Percentiles rank a stretch among this genome's conserved stretches.
These are phyloP conservation scores for Poeciliopsis gracilis DNA, from an alignment of 2,797 vertebrate species.

Conservation along the genomic window DNA sequence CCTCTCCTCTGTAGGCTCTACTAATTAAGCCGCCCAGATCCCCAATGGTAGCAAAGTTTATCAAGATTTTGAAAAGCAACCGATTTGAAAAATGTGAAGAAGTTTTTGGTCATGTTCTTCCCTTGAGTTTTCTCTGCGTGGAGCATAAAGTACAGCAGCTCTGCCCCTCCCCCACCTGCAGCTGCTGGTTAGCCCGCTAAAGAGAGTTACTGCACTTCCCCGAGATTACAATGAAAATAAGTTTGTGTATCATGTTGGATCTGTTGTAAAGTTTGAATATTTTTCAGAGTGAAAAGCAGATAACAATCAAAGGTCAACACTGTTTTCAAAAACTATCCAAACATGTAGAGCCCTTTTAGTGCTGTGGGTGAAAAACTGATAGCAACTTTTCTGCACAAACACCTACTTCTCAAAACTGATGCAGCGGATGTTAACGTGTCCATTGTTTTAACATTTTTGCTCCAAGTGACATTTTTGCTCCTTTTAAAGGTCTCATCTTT, in stretches of 20 bases:
- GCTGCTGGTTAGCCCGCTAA: not conserved
- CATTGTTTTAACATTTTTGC: not conserved
- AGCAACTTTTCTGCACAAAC: not conserved
- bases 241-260: too few species aligned
- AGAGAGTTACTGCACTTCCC: not conserved
- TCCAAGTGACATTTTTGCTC: not conserved
- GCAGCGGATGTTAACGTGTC: not conserved
- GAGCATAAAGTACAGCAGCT: not conserved
- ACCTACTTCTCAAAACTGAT: not conserved
- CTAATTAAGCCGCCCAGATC: not conserved
- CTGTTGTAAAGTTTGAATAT: not conserved
- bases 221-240: not conserved
- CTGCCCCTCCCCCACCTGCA: not conserved
- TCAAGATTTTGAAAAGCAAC: not conserved
- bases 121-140: not conserved
- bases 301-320: not conserved
- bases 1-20: not conserved
- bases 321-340: not conserved
- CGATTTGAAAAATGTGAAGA: not conserved
- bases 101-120: not conserved
- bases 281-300: not conserved
- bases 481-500: slow-evolving; percentile 1
- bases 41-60: not conserved
- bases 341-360: not conserved
- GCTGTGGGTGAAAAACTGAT: not conserved